These are phyloP conservation scores for Julus scandinavius DNA, from an alignment of 2,888 invertebrate genomes.

Conservation along the genomic window DNA sequence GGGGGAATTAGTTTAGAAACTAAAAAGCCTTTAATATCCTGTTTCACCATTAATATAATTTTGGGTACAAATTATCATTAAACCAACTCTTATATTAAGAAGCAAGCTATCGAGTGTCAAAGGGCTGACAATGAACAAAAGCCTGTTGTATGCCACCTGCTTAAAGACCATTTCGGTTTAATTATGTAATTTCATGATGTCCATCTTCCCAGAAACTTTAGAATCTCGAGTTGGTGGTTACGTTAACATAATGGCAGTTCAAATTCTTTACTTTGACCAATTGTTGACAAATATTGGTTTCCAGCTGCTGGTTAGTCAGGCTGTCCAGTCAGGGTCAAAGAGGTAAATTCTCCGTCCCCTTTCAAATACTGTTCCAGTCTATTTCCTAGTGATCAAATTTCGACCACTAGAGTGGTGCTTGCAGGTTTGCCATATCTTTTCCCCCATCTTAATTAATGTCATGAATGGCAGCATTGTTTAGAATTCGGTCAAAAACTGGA, in stretches of 20 bases:
- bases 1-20: neutral
- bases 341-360: neutral
- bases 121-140: too few species aligned
- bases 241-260: too few species aligned
- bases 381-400: slow-evolving; percentile 6
- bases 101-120: too few species aligned
- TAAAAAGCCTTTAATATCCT: neutral
- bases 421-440: neutral
- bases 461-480: slow-evolving; percentile 24
- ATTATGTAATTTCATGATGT: too few species aligned
- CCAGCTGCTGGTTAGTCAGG: neutral
- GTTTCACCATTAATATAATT: neutral
- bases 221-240: too few species aligned
- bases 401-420: slow-evolving; percentile 15
- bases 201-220: too few species aligned
- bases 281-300: neutral
- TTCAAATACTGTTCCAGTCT: neutral
- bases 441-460: neutral
- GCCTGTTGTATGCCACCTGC: too few species aligned
- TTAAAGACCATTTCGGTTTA: too few species aligned
- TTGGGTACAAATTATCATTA: too few species aligned
- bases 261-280: neutral
- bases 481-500: neutral
- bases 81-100: too few species aligned
- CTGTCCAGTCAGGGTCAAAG: neutral